phyloP scores from a whole-genome alignment of 2,113 vertebrate genomes.

The Oreocharis arfaki region DNA sequence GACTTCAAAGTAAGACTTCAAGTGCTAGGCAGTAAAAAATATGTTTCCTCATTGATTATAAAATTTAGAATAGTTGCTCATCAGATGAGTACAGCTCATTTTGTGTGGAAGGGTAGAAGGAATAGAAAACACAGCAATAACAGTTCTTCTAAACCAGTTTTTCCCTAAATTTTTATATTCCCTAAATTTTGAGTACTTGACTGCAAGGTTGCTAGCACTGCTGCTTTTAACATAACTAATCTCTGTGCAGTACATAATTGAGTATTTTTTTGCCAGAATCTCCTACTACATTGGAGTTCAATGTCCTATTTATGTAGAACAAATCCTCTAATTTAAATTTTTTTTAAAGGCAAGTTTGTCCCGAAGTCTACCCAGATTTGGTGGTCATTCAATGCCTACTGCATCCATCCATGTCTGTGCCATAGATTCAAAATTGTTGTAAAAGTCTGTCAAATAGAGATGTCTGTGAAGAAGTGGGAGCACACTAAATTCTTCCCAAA shows the following conservation, averaged over 20 bases:
- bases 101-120: neutral
- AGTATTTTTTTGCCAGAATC: neutral
- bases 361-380: neutral
- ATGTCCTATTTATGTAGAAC: neutral
- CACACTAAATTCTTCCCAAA: neutral
- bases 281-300: neutral
- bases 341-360: neutral
- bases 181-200: neutral
- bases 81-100: neutral
- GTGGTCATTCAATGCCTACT: neutral
- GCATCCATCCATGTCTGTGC: neutral
- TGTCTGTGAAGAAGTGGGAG: neutral
- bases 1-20: neutral
- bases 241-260: neutral
- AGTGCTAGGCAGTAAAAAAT: neutral
- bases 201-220: accelerated
- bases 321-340: neutral
- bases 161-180: neutral
- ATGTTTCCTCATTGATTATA: neutral
- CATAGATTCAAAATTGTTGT: neutral
- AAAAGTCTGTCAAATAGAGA: neutral
- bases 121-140: neutral
- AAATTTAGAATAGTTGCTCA: neutral
- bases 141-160: neutral
- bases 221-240: neutral